Base-by-base conservation (phyloP, 2,888 invertebrate species). In the Cryptocephalus moraei region DNA sequence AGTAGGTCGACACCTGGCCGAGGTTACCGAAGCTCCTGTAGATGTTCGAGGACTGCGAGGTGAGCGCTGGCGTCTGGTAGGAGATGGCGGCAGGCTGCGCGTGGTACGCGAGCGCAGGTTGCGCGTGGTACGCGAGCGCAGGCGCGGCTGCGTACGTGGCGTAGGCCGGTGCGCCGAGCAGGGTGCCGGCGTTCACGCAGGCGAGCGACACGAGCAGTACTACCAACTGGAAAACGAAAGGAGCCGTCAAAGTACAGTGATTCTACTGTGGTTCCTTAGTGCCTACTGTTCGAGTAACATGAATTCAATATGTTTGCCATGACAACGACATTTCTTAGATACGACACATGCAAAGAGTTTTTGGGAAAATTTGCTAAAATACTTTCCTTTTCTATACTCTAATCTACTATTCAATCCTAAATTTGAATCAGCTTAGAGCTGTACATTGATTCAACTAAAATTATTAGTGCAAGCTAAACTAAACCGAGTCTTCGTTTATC, bases 1-100 rank as follows among this genome's bases (percentile, higher is more conserved):
- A 75, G 69, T 80, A 81, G 42, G 82, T 81, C 11, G 84, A 82
- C 48, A 81, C 74, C 74, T 79, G 79, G 52, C 82, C 83, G 53
- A 84, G 71, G 65, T 84, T 84, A 55, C 81, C 84, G 49, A 75
- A 79, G 41, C 77, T 75, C 52, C 81, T 73, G 55, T 79, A 66
- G 56, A 77, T 80, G 66, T 81, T 81, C 49, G 77, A 74, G 36
- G 77, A 75, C 61, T 79, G 78, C 9, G 76, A 73, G 47, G 80
- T 75, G 53, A 80, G 68, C 68, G 76, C 69, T 70, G 76, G 57
- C 69, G 75, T 60, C 69, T 73, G 51, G 53, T 62, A 59, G 69
- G 73, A 74, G 69, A 75, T 56, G 2, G 60, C 55, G 13, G 57
- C 52, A 8, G 60, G 56, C 8, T 55, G 50, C 1, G 57, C 57